Percentiles rank a stretch among this genome's conserved stretches.
Conservation (phyloP, 1,140 invertebrate species). For the Fopius arisanus region DNA sequence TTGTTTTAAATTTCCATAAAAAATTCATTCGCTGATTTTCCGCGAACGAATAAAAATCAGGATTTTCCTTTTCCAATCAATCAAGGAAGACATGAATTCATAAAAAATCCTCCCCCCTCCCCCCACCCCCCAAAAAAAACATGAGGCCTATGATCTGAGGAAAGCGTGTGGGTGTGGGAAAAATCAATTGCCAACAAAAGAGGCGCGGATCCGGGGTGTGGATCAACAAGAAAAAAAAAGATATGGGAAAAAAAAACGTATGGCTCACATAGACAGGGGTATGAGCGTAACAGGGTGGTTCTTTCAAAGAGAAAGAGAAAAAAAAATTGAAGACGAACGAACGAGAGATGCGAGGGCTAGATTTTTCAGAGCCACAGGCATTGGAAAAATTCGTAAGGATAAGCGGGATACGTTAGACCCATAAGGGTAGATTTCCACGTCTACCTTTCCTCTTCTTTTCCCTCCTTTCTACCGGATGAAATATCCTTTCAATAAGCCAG, state of each 20-base stretch:
- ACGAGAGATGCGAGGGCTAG: not conserved
- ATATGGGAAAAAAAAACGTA: conserved; percentile 12
- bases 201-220: not conserved
- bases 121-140: not conserved
- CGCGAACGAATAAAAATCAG: too few relatives aligned
- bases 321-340: not conserved
- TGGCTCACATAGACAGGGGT: not conserved
- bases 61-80: not conserved
- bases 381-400: conserved; percentile 34
- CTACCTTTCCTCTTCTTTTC: not conserved
- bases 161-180: not conserved
- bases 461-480: conserved; percentile 32
- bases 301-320: not conserved
- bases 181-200: conserved; percentile 37
- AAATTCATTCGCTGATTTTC: too few relatives aligned
- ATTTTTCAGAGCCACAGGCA: conserved; percentile 14
- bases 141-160: not conserved
- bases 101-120: not conserved
- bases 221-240: conserved; percentile 1
- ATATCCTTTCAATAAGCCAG: conserved; percentile 54
- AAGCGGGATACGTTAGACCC: not conserved
- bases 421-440: not conserved
- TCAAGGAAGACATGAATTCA: too few relatives aligned
- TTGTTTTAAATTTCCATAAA: too few relatives aligned
- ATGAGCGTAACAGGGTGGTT: not conserved